phyloP scores from a whole-genome alignment of 2,113 vertebrate genomes.

The Struthio camelus region DNA sequence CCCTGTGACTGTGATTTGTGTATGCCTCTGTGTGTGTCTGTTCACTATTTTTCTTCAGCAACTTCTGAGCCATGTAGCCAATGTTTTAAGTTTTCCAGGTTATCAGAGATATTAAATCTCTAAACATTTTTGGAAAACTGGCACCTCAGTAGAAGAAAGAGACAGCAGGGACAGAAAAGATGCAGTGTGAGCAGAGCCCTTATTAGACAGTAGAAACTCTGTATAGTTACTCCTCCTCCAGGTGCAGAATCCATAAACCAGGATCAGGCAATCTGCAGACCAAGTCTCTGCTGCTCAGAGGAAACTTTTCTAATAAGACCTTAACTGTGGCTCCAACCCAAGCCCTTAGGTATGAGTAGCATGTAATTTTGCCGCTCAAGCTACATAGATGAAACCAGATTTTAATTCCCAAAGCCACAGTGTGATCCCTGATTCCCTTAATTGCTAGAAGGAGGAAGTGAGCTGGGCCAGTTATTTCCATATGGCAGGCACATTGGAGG shows the following conservation, averaged over 20 bases:
- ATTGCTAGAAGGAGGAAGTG: background rate
- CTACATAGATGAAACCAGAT: background rate
- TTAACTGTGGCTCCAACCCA: background rate
- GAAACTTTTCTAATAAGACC: background rate
- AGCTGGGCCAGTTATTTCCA: background rate
- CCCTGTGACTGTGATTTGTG: background rate
- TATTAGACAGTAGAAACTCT: background rate
- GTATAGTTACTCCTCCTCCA: background rate
- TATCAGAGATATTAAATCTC: background rate
- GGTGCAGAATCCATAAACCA: background rate
- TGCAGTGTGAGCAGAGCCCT: background rate
- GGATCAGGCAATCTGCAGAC: background rate
- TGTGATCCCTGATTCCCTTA: background rate
- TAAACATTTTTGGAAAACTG: background rate
- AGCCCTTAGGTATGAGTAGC: background rate
- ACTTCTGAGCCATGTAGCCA: background rate
- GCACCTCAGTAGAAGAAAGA: background rate
- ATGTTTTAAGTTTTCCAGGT: background rate
- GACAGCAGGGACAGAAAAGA: background rate
- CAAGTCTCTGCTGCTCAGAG: background rate
- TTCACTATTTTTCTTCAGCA: background rate
- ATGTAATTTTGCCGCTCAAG: background rate
- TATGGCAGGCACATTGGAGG: background rate
- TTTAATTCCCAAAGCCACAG: background rate
- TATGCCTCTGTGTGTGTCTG: background rate